Conservation (phyloP, 2,888 invertebrate species). For the Cataglyphis albicans region DNA sequence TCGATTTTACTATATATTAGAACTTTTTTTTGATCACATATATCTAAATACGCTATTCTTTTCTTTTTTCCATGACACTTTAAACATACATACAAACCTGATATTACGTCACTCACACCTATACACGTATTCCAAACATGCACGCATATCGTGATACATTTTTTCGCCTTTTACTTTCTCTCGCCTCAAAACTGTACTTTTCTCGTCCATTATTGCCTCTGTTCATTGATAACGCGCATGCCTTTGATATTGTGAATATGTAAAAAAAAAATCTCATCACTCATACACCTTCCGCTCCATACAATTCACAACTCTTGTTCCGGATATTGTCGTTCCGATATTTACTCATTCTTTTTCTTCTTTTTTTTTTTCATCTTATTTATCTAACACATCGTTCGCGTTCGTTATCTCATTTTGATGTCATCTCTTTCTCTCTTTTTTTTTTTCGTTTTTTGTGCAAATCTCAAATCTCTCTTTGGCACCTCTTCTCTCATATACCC, state of each 20-base stretch:
- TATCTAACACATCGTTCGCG: constrained; percentile 47
- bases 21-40: constrained; percentile 46
- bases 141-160: constrained; percentile 60
- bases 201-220: constrained; percentile 50
- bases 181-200: constrained; percentile 27
- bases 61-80: constrained; percentile 72
- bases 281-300: constrained; percentile 24
- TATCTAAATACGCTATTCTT: constrained; percentile 71
- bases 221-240: constrained; percentile 70
- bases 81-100: constrained; percentile 67
- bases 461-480: constrained; percentile 67
- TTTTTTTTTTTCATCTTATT: constrained; percentile 41
- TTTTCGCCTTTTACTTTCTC: not conserved
- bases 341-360: constrained; percentile 55
- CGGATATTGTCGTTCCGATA: constrained; percentile 51
- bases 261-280: constrained; percentile 39
- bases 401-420: constrained; percentile 39
- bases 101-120: constrained; percentile 58
- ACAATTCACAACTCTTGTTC: constrained; percentile 52
- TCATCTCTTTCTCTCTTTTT: constrained; percentile 51
- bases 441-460: constrained; percentile 65
- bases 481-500: constrained; percentile 71
- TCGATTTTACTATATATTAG: constrained; percentile 32
- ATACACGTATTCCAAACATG: constrained; percentile 26
- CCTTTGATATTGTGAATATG: constrained; percentile 70